Percentiles rank a stretch among this genome's conserved stretches.
Evolutionary conservation across 2,888 invertebrate species (phyloP).

Genomic region (Trimorus sp.): DNA sequence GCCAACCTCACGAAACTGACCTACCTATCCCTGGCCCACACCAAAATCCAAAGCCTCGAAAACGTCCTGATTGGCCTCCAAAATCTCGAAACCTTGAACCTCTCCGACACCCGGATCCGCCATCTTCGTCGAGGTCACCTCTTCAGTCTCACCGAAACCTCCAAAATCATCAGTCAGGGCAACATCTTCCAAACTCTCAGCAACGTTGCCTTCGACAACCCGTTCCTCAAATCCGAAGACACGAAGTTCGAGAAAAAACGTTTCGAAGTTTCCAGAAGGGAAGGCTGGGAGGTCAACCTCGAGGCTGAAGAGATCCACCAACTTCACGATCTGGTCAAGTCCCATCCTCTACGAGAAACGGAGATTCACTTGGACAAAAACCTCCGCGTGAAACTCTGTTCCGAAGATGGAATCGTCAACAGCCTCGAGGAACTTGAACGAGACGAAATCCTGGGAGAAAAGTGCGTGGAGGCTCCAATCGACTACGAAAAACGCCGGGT

Average conservation of each 20-base stretch:
- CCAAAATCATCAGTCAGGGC: constrained; percentile 64
- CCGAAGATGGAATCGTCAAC: constrained; percentile 58
- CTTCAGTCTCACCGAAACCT: constrained; percentile 69
- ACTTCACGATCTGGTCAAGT: constrained; percentile 19
- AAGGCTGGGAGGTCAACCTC: constrained; percentile 8
- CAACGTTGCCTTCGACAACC: constrained; percentile 69
- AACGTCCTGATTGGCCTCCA: constrained; percentile 71
- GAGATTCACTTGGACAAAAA: constrained; percentile 37
- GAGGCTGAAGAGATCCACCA: constrained; percentile 41
- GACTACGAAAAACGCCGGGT: constrained; percentile 50
- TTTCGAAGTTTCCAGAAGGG: constrained; percentile 27
- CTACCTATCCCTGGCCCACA: constrained; percentile 68
- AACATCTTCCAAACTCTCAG: constrained; percentile 71
- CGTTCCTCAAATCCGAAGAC: constrained; percentile 67
- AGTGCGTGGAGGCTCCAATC: constrained; percentile 64
- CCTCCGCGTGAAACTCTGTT: constrained; percentile 68
- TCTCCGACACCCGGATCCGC: constrained; percentile 70
- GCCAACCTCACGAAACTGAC: constrained; percentile 69
- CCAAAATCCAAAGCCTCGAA: constrained; percentile 65
- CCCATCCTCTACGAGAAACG: constrained; percentile 37
- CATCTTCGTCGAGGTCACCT: constrained; percentile 69
- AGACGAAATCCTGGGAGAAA: constrained; percentile 45
- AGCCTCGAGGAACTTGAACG: constrained; percentile 64
- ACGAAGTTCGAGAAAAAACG: constrained; percentile 48
- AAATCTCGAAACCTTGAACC: constrained; percentile 69